Conservation (phyloP, 2,797 vertebrate species). For the Cyclopterus lumpus region DNA sequence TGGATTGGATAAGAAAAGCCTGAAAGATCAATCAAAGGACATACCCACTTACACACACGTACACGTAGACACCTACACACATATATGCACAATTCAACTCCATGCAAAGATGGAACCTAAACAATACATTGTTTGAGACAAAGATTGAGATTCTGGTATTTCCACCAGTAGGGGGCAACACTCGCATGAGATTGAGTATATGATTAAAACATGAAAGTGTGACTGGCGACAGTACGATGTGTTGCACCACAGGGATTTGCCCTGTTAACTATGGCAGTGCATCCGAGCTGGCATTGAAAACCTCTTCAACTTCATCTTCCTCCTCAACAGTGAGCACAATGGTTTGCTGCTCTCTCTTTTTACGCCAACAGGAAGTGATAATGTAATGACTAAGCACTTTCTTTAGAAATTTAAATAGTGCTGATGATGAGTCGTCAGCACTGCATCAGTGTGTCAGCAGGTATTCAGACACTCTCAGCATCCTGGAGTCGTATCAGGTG, state of each 20-base stretch:
- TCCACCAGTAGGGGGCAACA: slow-evolving; percentile 23
- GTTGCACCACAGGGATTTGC: not conserved
- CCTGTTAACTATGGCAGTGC: not conserved
- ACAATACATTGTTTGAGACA: not conserved
- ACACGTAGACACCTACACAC: not conserved
- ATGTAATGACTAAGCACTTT: slow-evolving; percentile 17
- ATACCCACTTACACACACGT: too few species aligned
- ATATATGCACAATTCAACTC: not conserved
- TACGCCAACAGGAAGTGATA: slow-evolving; percentile 55
- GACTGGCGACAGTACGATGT: not conserved
- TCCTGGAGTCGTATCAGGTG: too few species aligned
- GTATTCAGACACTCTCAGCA: slow-evolving; percentile 9
- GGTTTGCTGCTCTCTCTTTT: slow-evolving; percentile 33
- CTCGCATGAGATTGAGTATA: not conserved
- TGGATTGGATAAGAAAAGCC: too few species aligned
- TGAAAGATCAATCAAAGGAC: too few species aligned
- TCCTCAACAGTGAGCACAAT: slow-evolving; percentile 8
- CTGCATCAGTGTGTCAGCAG: slow-evolving; percentile 25
- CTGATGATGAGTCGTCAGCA: too few species aligned
- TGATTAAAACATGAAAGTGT: not conserved
- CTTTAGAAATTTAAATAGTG: slow-evolving; percentile 55
- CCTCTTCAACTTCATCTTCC: not conserved
- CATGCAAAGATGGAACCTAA: not conserved
- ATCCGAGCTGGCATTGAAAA: not conserved
- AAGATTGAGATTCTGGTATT: not conserved